Evolutionary conservation across 2,113 vertebrate species (phyloP).

Genomic region (Carassius gibelio): DNA sequence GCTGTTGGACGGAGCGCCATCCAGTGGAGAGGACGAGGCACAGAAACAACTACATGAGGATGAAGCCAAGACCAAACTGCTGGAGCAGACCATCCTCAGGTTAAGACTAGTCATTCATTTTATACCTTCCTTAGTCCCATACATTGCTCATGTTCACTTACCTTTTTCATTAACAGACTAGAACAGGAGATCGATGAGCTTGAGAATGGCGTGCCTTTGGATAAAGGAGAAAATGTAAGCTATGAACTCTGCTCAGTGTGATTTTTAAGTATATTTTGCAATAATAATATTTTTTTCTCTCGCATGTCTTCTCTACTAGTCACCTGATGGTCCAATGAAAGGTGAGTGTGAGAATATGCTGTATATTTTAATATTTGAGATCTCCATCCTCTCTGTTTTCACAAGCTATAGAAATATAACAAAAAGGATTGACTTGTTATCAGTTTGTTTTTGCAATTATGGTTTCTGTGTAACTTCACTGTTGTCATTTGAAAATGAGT

Average conservation of each 20-base stretch:
- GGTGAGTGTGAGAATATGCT: constrained; percentile 49
- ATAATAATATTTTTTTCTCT: background rate
- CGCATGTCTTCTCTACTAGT: constrained; percentile 33
- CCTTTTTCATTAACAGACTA: constrained; percentile 72
- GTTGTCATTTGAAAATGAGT: constrained; percentile 38
- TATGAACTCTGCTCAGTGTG: background rate
- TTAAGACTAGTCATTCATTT: constrained; percentile 59
- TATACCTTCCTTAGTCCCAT: background rate
- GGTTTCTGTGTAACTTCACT: background rate
- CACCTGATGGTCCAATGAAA: constrained; percentile 43
- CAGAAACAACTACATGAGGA: constrained; percentile 89
- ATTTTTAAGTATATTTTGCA: background rate
- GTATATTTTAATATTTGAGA: constrained; percentile 40
- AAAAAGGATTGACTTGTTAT: background rate
- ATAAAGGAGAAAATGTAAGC: constrained; percentile 66
- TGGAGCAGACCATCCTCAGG: constrained; percentile 91
- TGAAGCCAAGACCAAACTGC: constrained; percentile 83
- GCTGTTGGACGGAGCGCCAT: constrained; percentile 90
- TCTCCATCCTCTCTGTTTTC: background rate
- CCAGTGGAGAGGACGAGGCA: constrained; percentile 84
- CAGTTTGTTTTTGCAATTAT: background rate
- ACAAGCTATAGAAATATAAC: background rate
- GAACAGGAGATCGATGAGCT: constrained; percentile 89
- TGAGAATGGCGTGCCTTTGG: constrained; percentile 76
- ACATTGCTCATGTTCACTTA: background rate